phyloP scores from a whole-genome alignment of 2,888 invertebrate genomes.

The Congeria kusceri region DNA sequence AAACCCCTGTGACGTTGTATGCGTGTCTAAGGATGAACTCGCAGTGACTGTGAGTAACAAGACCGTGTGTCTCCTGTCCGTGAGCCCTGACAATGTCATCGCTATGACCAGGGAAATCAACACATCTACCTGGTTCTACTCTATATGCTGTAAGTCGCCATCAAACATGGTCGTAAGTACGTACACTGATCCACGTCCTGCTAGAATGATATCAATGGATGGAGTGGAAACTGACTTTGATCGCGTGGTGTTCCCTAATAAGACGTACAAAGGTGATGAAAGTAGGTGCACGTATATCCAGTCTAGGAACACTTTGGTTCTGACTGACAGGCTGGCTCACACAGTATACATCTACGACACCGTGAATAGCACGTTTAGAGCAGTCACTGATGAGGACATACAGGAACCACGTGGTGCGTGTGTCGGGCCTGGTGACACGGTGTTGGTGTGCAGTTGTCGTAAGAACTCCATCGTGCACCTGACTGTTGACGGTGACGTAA shows the following conservation, averaged over 20 bases:
- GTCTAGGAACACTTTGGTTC: conserved; percentile 7
- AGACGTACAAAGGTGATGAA: background rate
- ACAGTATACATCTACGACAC: conserved; percentile 21
- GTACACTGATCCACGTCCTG: background rate
- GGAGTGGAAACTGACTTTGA: conserved; percentile 5
- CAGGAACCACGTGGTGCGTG: conserved; percentile 11
- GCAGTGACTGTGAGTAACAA: background rate
- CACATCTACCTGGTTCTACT: background rate
- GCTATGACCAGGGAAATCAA: background rate
- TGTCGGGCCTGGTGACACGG: conserved; percentile 11
- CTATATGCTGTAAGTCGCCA: conserved; percentile 4
- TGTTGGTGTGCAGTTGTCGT: conserved; percentile 7
- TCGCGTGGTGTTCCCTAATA: conserved; percentile 1
- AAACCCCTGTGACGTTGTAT: background rate
- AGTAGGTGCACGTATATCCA: conserved; percentile 3
- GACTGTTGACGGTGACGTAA: conserved; percentile 1
- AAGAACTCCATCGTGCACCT: conserved; percentile 21
- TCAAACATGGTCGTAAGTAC: conserved; percentile 17
- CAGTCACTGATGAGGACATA: conserved; percentile 7
- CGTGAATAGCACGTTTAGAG: background rate
- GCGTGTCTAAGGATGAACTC: conserved; percentile 3
- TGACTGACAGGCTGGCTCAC: conserved; percentile 8
- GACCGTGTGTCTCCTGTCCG: background rate
- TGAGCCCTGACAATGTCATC: conserved; percentile 1
- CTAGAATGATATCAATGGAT: conserved; percentile 12